Conservation (phyloP, 2,888 invertebrate species). For the Hirtodrosophila duncani region DNA sequence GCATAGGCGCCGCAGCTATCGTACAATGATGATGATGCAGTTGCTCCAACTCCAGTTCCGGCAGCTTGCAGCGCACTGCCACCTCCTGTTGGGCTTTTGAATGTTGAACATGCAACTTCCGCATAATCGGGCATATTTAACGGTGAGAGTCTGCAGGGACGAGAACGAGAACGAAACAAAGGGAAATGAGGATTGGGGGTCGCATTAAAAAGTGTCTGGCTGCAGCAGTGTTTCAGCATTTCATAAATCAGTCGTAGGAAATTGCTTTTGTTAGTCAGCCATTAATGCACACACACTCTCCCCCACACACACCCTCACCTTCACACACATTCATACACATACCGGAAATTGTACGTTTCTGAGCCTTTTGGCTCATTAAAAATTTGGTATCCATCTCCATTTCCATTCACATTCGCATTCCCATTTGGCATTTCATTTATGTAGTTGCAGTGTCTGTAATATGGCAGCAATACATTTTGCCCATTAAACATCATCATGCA, state of each 20-base stretch:
- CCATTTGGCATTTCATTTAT: too few relatives aligned
- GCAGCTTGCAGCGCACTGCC: conserved; percentile 53
- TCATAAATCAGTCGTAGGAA: conserved; percentile 69
- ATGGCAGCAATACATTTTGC: conserved; percentile 35
- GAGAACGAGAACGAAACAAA: neutral
- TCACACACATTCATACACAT: too few relatives aligned
- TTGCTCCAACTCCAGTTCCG: conserved; percentile 33
- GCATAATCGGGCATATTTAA: conserved; percentile 79
- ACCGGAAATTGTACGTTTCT: conserved; percentile 59
- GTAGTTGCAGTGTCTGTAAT: conserved; percentile 20
- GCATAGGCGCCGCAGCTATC: conserved; percentile 79
- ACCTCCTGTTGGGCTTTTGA: conserved; percentile 76
- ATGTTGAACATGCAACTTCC: conserved; percentile 79
- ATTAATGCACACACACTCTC: too few relatives aligned
- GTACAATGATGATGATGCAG: conserved; percentile 66
- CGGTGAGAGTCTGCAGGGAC: conserved; percentile 75
- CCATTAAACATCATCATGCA: conserved; percentile 48
- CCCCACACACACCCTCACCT: too few relatives aligned
- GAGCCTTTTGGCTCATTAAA: conserved; percentile 59
- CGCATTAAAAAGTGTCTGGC: conserved; percentile 49
- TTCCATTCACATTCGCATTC: too few relatives aligned
- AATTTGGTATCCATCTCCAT: conserved; percentile 25
- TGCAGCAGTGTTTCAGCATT: conserved; percentile 42
- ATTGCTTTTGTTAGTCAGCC: conserved; percentile 65
- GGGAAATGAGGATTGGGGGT: conserved; percentile 27